These are phyloP conservation scores for Sandelia bainsii DNA, from an alignment of 2,797 vertebrate genomes.

Conservation along the genomic window DNA sequence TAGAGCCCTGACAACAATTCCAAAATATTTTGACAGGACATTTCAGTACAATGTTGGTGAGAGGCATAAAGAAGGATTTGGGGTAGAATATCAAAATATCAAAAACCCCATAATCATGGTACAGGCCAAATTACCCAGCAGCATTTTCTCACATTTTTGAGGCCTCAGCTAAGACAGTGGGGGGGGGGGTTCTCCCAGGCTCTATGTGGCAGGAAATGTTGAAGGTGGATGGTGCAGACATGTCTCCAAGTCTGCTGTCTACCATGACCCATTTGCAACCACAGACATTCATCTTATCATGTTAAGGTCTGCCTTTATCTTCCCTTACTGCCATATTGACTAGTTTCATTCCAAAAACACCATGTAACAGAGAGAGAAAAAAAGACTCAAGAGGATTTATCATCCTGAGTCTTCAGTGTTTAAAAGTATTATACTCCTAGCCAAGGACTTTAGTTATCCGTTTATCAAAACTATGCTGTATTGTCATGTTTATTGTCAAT, in stretches of 20 bases:
- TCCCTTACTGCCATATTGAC: constrained; percentile 13
- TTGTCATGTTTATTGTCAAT: constrained; percentile 28
- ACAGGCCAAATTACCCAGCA: constrained; percentile 77
- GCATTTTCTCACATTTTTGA: constrained; percentile 82
- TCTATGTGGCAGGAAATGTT: constrained; percentile 68
- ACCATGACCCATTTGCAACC: constrained; percentile 57
- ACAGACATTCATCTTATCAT: constrained; percentile 60
- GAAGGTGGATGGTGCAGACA: constrained; percentile 76
- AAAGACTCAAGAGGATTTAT: constrained; percentile 26
- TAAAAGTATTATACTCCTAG: constrained; percentile 19
- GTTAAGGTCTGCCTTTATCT: constrained; percentile 48
- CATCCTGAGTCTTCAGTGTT: constrained; percentile 16
- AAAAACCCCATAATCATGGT: constrained; percentile 79
- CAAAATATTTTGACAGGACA: constrained; percentile 78
- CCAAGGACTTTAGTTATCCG: constrained; percentile 3
- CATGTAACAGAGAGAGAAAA: constrained; percentile 5
- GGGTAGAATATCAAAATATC: constrained; percentile 81
- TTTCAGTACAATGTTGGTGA: constrained; percentile 64
- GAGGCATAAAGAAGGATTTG: constrained; percentile 64
- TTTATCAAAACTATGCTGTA: constrained; percentile 5
- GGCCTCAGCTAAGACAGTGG: constrained; percentile 63
- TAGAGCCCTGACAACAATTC: constrained; percentile 74
- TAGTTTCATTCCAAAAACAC: constrained; percentile 8
- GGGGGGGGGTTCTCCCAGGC: constrained; percentile 69
- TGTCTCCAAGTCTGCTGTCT: constrained; percentile 62